Evolutionary conservation across 2,113 vertebrate genomes (phyloP).

Genomic region (Salvelinus fontinalis): DNA sequence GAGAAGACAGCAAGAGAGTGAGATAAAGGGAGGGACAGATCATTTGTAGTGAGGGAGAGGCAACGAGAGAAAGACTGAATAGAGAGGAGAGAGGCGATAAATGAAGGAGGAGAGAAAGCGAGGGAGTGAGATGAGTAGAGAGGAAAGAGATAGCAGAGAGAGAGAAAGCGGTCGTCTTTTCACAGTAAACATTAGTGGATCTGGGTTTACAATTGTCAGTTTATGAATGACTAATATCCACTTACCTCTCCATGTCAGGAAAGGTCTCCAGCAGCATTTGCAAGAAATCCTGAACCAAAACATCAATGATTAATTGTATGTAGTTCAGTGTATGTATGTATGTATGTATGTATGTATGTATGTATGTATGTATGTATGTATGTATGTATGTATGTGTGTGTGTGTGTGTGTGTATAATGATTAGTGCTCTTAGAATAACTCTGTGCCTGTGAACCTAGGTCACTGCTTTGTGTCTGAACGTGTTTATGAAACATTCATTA

Average conservation of each 20-base stretch:
- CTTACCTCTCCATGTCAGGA: slow-evolving; percentile 83
- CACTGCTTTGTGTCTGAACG: slow-evolving; percentile 51
- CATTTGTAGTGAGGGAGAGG: slow-evolving; percentile 14
- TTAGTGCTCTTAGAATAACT: too few relatives aligned
- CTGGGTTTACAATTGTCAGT: background rate
- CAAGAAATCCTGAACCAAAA: slow-evolving; percentile 88
- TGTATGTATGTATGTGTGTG: too few relatives aligned
- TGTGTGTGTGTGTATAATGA: too few relatives aligned
- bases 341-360: slow-evolving; percentile 10
- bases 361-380: too few relatives aligned
- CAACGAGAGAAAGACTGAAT: background rate
- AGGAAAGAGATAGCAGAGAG: background rate
- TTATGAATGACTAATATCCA: slow-evolving; percentile 43
- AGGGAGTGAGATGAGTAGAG: background rate
- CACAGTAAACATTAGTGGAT: slow-evolving; percentile 65
- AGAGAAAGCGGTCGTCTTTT: slow-evolving; percentile 59
- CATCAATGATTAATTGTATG: slow-evolving; percentile 32
- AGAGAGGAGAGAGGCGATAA: background rate
- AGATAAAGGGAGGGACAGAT: slow-evolving; percentile 14
- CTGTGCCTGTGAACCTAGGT: slow-evolving; percentile 20
- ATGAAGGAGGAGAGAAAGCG: background rate
- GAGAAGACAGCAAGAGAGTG: slow-evolving; percentile 10
- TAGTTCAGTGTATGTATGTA: background rate
- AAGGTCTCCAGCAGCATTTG: slow-evolving; percentile 84
- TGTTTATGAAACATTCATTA: slow-evolving; percentile 66